Evolutionary conservation across 2,113 vertebrate genomes (phyloP).

Genomic region (Scortum barcoo): DNA sequence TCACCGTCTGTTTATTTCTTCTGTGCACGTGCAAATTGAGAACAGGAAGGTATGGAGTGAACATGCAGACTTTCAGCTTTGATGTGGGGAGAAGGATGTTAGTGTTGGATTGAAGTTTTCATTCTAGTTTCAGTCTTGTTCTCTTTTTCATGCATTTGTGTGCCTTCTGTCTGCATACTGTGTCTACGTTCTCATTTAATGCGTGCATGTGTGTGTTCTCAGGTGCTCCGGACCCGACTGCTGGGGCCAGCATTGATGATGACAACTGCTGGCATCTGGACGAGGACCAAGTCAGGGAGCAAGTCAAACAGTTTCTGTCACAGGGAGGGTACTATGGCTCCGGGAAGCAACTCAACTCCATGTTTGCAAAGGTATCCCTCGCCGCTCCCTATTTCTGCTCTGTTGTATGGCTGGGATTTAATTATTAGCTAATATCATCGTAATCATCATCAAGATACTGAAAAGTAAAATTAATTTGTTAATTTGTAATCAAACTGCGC

Average conservation of each 20-base stretch:
- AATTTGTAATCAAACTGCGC: not conserved
- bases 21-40: not conserved
- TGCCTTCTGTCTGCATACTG: not conserved
- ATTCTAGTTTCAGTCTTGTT: not conserved
- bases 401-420: not conserved
- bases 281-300: conserved; percentile 97
- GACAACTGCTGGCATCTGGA: conserved; percentile 99
- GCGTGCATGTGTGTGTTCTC: conserved; percentile 19
- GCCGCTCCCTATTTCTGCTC: not conserved
- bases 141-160: not conserved
- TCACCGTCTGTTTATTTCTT: conserved; percentile 31
- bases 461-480: too few species aligned
- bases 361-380: conserved; percentile 95
- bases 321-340: conserved; percentile 99
- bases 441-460: not conserved
- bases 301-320: conserved; percentile 98
- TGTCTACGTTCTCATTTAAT: conserved; percentile 17
- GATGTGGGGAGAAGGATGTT: conserved; percentile 17
- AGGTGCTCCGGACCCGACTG: conserved; percentile 98
- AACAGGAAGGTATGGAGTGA: conserved; percentile 16
- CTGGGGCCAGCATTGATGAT: conserved; percentile 96
- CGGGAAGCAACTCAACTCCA: conserved; percentile 98
- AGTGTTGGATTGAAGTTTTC: not conserved
- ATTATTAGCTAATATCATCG: not conserved
- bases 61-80: conserved; percentile 26